Evolutionary conservation across 1,140 invertebrate species (phyloP), one percentile per base, ranked within the genome.

Genomic region (Carcinoscorpius rotundicauda): DNA sequence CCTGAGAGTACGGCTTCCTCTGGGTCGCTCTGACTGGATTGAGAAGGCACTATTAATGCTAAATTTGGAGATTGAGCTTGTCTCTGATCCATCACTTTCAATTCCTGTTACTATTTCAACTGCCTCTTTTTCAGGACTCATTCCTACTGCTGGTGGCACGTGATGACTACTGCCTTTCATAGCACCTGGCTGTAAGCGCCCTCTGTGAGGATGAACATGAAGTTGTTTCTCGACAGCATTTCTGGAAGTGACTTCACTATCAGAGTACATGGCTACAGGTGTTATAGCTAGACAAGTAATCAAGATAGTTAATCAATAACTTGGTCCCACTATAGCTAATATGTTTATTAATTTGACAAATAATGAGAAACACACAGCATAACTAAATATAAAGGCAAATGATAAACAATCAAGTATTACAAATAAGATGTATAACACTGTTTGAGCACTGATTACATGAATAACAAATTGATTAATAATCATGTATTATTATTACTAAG

Each of bases 11-110:
- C 69, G 68, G 60, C 69, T 71, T 51, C 67, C 65, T 61, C 61
- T 68, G 4, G 69, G 69, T 51, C 66, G 58, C 55, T 68, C 70
- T 8, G 71, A 71, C 63, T 69, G 64, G 53, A 64, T 71, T 68
- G 63, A 68, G 65, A 69, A 71, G 68, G 68, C 66, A 69, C 70
- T 69, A 59, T 59, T 68, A 55, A 65, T 63, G 62, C 71, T 71
- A 57, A 64, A 65, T 68, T 71, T 72, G 51, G 71, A 72, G 50
- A 67, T 64, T 51, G 69, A 69, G 60, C 69, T 70, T 48, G 66
- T 69, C 65, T 72, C 71, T 10, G 69, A 70, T 55, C 68, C 69
- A 52, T 72, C 69, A 62, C 66, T 69, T 58, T 71, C 71, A 51
- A 64, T 60, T 49, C 60, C 68, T 57, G 52, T 48, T 49, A 51